phyloP scores from a whole-genome alignment of 2,888 invertebrate species.

The Rugalucina vietnamica region DNA sequence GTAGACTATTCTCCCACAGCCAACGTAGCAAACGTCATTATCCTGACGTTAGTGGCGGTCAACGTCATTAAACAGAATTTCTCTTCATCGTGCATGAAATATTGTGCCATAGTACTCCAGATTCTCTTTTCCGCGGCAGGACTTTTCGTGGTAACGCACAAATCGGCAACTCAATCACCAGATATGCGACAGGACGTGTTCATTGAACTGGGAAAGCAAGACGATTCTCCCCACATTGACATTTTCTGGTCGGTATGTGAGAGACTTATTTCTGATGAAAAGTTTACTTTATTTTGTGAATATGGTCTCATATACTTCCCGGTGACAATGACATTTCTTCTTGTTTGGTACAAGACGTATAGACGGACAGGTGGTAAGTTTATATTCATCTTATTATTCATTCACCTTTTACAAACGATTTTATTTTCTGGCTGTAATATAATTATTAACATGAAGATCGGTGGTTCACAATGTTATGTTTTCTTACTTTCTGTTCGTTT shows the following conservation, averaged over 20 bases:
- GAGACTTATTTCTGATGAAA: constrained; percentile 7
- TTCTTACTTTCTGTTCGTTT: too few species aligned
- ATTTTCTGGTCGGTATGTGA: constrained; percentile 55
- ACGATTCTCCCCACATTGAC: constrained; percentile 28
- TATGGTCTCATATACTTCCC: constrained; percentile 50
- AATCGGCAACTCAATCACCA: neutral
- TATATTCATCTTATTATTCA: too few species aligned
- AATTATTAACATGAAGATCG: too few species aligned
- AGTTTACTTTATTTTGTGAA: constrained; percentile 27
- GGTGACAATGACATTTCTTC: constrained; percentile 8
- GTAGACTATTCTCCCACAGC: constrained; percentile 44
- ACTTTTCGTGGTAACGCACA: neutral
- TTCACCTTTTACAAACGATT: too few species aligned
- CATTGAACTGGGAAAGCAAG: constrained; percentile 19
- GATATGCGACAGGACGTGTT: constrained; percentile 36
- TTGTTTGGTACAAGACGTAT: constrained; percentile 5
- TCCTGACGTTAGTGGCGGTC: constrained; percentile 19
- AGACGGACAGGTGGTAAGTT: neutral
- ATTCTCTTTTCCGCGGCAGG: neutral
- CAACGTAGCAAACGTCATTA: constrained; percentile 29
- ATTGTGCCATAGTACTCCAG: neutral
- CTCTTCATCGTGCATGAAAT: neutral
- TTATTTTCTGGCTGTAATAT: too few species aligned
- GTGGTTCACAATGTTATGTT: too few species aligned
- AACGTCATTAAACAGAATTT: constrained; percentile 35